phyloP scores from a whole-genome alignment of 2,113 vertebrate genomes.

The Peromyscus leucopus region DNA sequence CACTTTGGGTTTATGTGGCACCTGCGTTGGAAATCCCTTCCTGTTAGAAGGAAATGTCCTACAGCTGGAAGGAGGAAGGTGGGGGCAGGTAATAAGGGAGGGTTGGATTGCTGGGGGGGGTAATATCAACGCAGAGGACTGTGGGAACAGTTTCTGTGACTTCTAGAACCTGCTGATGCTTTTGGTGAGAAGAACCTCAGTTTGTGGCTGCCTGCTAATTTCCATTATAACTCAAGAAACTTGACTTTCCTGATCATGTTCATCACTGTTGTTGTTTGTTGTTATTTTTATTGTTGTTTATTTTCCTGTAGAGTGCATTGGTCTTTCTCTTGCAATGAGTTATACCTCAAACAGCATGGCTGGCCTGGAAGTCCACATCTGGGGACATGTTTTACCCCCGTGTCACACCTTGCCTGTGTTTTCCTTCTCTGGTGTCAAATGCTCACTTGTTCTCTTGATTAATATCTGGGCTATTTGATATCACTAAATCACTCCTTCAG shows the following conservation, averaged over 20 bases:
- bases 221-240: conserved; percentile 55
- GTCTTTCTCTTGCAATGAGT: neutral
- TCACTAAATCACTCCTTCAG: conserved; percentile 70
- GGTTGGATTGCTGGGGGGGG: neutral
- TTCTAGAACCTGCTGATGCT: neutral
- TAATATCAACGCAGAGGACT: neutral
- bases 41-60: conserved; percentile 7
- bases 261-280: conserved; percentile 39
- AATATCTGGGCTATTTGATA: conserved; percentile 71
- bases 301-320: conserved; percentile 42
- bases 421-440: conserved; percentile 64
- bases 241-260: conserved; percentile 47
- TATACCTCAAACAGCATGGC: conserved; percentile 30
- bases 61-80: neutral
- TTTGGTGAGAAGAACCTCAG: neutral
- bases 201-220: conserved; percentile 48
- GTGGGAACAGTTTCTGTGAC: neutral
- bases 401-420: conserved; percentile 33
- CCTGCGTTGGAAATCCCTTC: neutral
- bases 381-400: conserved; percentile 1
- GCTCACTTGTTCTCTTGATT: conserved; percentile 77
- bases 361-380: neutral
- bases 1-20: neutral
- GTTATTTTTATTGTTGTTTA: neutral
- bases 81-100: neutral